phyloP scores from a whole-genome alignment of 2,888 invertebrate species.

The Caenorhabditis macrosperma region DNA sequence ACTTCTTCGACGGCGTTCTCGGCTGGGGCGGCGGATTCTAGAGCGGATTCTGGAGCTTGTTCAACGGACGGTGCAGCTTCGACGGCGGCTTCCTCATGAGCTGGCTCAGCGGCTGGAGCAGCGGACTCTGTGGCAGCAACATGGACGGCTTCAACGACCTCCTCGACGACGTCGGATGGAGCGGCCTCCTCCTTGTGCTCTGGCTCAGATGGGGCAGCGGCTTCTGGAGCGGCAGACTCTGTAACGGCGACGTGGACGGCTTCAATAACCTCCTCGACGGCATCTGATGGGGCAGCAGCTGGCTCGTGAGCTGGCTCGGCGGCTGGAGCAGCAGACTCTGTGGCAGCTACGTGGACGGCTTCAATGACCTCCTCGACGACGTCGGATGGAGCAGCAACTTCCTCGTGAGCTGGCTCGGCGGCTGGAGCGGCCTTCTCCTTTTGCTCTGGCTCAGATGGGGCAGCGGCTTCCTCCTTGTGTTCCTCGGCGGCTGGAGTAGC shows the following conservation, averaged over 20 bases:
- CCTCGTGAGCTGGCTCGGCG: neutral
- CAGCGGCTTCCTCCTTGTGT: constrained; percentile 3
- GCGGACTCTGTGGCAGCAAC: constrained; percentile 16
- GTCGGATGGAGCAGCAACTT: constrained; percentile 6
- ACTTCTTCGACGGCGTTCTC: constrained; percentile 35
- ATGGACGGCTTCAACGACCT: constrained; percentile 23
- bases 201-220: neutral
- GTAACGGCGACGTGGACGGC: neutral
- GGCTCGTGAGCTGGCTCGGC: no score
- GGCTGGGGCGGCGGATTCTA: neutral
- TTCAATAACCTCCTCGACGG: neutral
- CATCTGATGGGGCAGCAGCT: neutral
- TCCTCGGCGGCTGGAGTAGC: constrained; percentile 3
- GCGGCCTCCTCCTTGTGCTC: constrained; percentile 3
- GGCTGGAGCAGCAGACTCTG: neutral
- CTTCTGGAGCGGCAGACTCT: constrained; percentile 4
- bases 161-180: constrained; percentile 1
- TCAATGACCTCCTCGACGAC: neutral
- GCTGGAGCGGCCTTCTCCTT: no score
- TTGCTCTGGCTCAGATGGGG: no score
- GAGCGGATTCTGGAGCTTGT: constrained; percentile 6
- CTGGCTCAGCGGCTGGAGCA: constrained; percentile 4
- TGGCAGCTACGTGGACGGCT: neutral
- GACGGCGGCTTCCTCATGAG: neutral
- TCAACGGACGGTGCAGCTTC: constrained; percentile 26